Percentiles rank a stretch among this genome's conserved stretches.
Conservation (phyloP, 2,888 invertebrate genomes). For the Cataglyphis livida region DNA sequence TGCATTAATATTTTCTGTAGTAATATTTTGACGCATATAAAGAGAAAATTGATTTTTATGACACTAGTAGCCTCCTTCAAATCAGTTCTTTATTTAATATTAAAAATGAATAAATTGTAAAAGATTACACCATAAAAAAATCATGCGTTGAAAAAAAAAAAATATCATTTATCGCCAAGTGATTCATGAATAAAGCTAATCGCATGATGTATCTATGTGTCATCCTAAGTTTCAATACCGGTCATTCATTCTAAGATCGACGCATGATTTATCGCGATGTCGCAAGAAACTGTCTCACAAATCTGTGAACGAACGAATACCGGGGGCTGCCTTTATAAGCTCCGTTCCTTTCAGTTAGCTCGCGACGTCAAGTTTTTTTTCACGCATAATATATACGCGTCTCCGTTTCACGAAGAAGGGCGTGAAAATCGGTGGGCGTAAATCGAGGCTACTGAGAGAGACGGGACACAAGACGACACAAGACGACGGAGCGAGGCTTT, state of each 20-base stretch:
- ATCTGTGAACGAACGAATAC: conserved; percentile 2
- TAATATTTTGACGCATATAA: too few relatives aligned
- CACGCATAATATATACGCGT: conserved; percentile 39
- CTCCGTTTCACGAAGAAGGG: conserved; percentile 30
- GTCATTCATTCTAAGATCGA: conserved; percentile 2
- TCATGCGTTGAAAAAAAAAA: not conserved
- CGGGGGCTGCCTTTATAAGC: not conserved
- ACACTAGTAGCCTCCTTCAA: not conserved
- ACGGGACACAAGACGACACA: not conserved
- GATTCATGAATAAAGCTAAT: not conserved
- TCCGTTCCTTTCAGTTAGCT: conserved; percentile 27
- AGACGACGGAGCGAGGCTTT: conserved; percentile 7
- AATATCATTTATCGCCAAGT: not conserved
- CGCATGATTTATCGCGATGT: conserved; percentile 24
- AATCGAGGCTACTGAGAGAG: conserved; percentile 53
- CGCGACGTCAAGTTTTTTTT: conserved; percentile 36
- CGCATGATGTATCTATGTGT: not conserved
- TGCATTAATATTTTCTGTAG: not conserved
- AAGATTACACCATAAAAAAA: not conserved
- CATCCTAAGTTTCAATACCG: not conserved
- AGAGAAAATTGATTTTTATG: not conserved
- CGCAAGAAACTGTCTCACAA: conserved; percentile 21
- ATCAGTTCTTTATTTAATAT: not conserved
- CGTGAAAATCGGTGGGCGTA: conserved; percentile 65
- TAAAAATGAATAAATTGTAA: not conserved